Evolutionary conservation across 1,140 invertebrate species (phyloP).

Genomic region (Sycophaga agraensis): DNA sequence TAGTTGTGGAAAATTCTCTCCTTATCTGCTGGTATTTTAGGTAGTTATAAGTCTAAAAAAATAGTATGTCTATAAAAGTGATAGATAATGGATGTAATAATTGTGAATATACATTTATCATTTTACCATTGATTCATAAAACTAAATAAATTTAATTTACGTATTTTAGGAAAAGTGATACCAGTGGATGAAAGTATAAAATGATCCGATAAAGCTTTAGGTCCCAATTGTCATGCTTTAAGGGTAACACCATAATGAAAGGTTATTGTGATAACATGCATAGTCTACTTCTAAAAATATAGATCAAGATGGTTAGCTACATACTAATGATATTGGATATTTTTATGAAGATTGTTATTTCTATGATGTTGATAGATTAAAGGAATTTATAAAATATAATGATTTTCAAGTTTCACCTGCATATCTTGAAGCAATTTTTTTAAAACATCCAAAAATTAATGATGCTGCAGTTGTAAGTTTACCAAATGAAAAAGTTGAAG

Average conservation of each 20-base stretch:
- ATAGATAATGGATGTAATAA: no score
- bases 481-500: slow-evolving; percentile 66
- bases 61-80: no score
- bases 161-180: slow-evolving; percentile 38
- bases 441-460: slow-evolving; percentile 65
- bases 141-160: background rate
- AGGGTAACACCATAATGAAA: slow-evolving; percentile 43
- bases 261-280: slow-evolving; percentile 40
- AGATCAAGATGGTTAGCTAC: slow-evolving; percentile 68
- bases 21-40: slow-evolving; percentile 34
- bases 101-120: no score
- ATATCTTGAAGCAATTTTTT: slow-evolving; percentile 65
- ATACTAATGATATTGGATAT: slow-evolving; percentile 73
- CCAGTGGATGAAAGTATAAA: slow-evolving; percentile 30
- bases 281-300: slow-evolving; percentile 42
- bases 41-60: slow-evolving; percentile 24
- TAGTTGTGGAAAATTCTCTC: slow-evolving; percentile 42
- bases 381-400: slow-evolving; percentile 76
- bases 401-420: slow-evolving; percentile 58
- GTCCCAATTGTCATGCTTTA: slow-evolving; percentile 63
- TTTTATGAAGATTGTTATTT: slow-evolving; percentile 67
- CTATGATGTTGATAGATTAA: slow-evolving; percentile 72
- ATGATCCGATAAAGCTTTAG: slow-evolving; percentile 58
- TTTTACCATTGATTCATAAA: background rate
- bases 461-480: slow-evolving; percentile 75